These are phyloP conservation scores for Anomalospiza imberbis DNA, from an alignment of 2,797 vertebrate genomes.

Conservation along the genomic window DNA sequence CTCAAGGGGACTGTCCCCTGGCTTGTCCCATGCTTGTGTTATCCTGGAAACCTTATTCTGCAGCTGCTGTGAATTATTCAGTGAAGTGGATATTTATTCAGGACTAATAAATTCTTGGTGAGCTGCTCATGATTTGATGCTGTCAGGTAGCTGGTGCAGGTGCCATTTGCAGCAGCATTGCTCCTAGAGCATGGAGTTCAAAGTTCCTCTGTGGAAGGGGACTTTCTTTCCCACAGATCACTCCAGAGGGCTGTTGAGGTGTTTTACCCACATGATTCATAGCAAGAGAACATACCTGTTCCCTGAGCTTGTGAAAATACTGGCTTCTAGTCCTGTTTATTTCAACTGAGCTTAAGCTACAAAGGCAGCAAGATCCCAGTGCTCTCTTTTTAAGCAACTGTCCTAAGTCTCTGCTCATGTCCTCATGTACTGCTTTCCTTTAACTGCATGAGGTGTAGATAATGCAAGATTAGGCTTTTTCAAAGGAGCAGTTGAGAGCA, in stretches of 20 bases:
- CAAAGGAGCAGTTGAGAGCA: not conserved
- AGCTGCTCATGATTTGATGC: not conserved
- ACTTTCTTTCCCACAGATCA: not conserved
- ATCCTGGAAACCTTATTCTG: not conserved
- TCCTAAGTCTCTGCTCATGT: accelerated
- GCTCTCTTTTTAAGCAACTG: not conserved
- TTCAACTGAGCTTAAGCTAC: not conserved
- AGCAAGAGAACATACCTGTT: not conserved
- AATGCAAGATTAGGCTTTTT: not conserved
- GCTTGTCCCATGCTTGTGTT: not conserved
- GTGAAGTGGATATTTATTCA: not conserved
- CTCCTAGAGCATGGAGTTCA: not conserved
- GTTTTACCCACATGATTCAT: not conserved
- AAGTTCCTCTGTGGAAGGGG: not conserved
- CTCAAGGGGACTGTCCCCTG: not conserved
- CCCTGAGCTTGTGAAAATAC: not conserved
- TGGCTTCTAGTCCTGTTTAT: not conserved
- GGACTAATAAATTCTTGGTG: not conserved
- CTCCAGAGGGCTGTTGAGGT: not conserved
- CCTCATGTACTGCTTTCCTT: not conserved
- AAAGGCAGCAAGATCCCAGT: not conserved
- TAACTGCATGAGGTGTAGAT: not conserved
- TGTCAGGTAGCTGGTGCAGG: not conserved
- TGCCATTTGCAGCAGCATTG: accelerated
- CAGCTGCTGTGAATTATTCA: not conserved